Conservation (phyloP, 2,888 invertebrate species). For the Drosophila antonietae region DNA sequence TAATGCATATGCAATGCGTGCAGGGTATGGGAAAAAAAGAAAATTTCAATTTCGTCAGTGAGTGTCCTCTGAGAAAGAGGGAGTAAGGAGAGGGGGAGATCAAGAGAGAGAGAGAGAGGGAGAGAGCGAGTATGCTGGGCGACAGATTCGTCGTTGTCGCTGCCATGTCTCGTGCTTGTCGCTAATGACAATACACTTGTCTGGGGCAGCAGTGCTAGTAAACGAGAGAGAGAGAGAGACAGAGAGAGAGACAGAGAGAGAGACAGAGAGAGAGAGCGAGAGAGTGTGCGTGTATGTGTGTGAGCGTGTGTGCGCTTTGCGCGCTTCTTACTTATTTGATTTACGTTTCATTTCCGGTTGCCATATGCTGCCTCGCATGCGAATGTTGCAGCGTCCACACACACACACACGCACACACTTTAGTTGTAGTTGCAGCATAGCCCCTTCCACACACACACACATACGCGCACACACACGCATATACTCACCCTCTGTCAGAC, state of each 20-base stretch:
- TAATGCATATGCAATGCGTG: neutral
- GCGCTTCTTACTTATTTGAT: constrained; percentile 81
- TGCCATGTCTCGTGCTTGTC: constrained; percentile 64
- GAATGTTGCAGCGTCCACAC: constrained; percentile 56
- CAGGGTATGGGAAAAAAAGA: constrained; percentile 43
- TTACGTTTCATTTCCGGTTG: constrained; percentile 83
- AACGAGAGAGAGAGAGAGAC: neutral
- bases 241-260: neutral
- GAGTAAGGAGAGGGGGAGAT: neutral
- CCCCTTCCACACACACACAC: neutral
- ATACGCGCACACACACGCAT: neutral
- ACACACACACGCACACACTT: constrained; percentile 1
- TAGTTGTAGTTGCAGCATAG: constrained; percentile 2
- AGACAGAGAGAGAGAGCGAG: too few species aligned
- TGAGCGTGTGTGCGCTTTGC: constrained; percentile 35
- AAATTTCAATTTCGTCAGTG: constrained; percentile 69
- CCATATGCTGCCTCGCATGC: constrained; percentile 77
- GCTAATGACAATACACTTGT: constrained; percentile 76
- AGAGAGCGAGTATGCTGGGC: neutral
- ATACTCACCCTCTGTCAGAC: neutral
- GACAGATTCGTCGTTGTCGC: constrained; percentile 47
- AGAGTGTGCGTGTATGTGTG: constrained; percentile 18
- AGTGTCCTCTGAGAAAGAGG: neutral
- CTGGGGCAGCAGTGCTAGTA: constrained; percentile 20
- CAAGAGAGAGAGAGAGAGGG: neutral